Evolutionary conservation across 2,113 vertebrate species (phyloP), one percentile per base, ranked within the genome.

Genomic region (Platanista minor): DNA sequence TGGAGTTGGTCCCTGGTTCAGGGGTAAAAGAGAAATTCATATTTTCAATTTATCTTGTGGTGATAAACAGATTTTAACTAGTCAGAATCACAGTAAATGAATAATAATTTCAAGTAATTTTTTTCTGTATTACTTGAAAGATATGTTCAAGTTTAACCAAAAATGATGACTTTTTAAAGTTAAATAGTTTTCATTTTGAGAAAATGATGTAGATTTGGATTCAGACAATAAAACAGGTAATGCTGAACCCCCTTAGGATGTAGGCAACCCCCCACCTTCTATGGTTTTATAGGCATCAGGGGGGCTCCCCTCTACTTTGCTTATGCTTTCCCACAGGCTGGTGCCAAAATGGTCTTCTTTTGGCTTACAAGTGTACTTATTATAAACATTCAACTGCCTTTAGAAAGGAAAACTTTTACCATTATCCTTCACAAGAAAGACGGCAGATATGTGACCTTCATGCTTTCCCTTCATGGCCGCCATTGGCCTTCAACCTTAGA

Each of bases 121-220:
- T 87, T 74, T 31, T 33, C 46, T 83, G 4, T 83, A 10, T 94
- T 80, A 74, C 41, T 80, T 80, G 31, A 86, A 87, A 78, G 41
- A 21, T 41, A 94, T 21, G 17, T 94, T 92, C 29, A 92, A 57
- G 29, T 75, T 83, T 87, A 80, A 59, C 39, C 25, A 84, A 69
- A 81, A 91, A 85, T 59, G 6, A 82, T 85, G 27, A 59, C 71
- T 62, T 91, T 88, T 85, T 86, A 20, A 31, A 72, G 14, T 93
- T 61, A 77, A 46, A 46, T 54, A 46, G 5, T 62, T 80, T 90
- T 83, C n/a, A 27, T 13, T 87, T 18, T 83, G 49, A 94, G 9
- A 67, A 13, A 85, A 74, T 5, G 46, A 13, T 67, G 8, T 9
- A 57, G 13, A 59, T 39, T 77, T 77, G 21, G n/a, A 49, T 59